Evolutionary conservation across 1,140 invertebrate species (phyloP), one percentile per base, ranked within the genome.

Genomic region (Melanaphis sacchari): DNA sequence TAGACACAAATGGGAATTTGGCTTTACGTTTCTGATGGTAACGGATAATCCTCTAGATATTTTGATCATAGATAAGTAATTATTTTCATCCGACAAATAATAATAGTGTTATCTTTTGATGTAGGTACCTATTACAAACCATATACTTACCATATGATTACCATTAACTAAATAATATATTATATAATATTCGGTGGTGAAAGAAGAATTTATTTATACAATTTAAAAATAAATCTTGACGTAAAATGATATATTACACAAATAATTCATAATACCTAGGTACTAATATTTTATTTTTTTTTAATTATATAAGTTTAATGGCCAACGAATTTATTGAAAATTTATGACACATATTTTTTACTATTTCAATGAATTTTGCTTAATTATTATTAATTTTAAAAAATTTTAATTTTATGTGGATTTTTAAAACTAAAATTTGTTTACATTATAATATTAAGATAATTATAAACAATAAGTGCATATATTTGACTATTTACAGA

Each of bases 61-160:
- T 82, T 82, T 82, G n/a, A 82, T 82, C 22, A 40, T 36, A 38
- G 81, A 82, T 82, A 82, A 40, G 81, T 82, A 40, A 82, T 82
- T 82, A 38, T 82, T 82, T 82, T 82, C 38, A 82, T 40, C 22
- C 59, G 0, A 15, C 59, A 76, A 76, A 76, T 15, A 76, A 21
- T n/a, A 76, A 76, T 76, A 76, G 15, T 76, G 59, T 76, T 76
- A 76, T 76, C 59, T 76, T 76, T 76, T 76, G 59, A 76, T 76
- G 59, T n/a, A 76, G 59, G 11, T 76, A n/a, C 15, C 31, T n/a
- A 66, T 11, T 9, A 9, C 24, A 7, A 11, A 59, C 9, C 26
- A 59, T 59, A 9, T 59, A 31, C 54, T 31, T 31, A 31, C 26
- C 54, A 59, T 59, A 31, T 59, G 54, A 59, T 26, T 59, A 31